Conservation (phyloP, 92 coral and sea anemone species). For the Umimayanthus chanpuru region DNA sequence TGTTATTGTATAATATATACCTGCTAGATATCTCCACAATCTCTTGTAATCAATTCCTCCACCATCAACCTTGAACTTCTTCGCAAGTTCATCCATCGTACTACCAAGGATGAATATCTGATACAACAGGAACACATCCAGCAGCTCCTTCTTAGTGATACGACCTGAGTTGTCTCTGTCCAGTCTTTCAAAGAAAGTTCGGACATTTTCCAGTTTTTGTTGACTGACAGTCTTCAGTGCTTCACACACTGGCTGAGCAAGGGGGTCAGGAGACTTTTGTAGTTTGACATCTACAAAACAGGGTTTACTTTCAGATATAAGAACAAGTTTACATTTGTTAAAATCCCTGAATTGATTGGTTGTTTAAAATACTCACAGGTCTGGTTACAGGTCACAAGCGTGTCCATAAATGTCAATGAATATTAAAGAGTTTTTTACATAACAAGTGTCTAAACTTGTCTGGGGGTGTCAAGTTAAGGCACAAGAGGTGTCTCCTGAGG, state of each 20-base stretch:
- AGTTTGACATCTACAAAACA: conserved; percentile 41
- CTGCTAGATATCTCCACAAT: conserved; percentile 64
- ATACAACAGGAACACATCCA: conserved; percentile 64
- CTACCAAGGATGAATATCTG: conserved; percentile 73
- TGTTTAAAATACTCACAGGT: background rate
- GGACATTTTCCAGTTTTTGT: conserved; percentile 64
- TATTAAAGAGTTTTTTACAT: too few relatives aligned
- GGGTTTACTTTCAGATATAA: background rate
- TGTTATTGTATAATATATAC: too few relatives aligned
- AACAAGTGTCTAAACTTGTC: too few relatives aligned
- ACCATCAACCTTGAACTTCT: conserved; percentile 59
- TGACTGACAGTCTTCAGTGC: conserved; percentile 62
- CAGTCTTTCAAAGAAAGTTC: conserved; percentile 50
- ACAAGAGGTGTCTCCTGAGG: too few relatives aligned
- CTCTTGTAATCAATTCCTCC: conserved; percentile 64
- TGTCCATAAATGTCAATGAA: too few relatives aligned
- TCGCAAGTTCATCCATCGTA: conserved; percentile 59
- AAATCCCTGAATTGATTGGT: background rate
- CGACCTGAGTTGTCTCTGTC: conserved; percentile 71
- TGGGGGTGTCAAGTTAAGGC: too few relatives aligned
- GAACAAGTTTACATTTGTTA: background rate
- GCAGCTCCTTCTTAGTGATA: conserved; percentile 66
- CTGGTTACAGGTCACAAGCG: too few relatives aligned
- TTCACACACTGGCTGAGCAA: conserved; percentile 61
- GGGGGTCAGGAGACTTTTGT: conserved; percentile 32